A percentile compares a stretch with the other conserved stretches of the same genome.
Conservation (phyloP, 1,140 invertebrate genomes). For the Rhyacophila brunnea region DNA sequence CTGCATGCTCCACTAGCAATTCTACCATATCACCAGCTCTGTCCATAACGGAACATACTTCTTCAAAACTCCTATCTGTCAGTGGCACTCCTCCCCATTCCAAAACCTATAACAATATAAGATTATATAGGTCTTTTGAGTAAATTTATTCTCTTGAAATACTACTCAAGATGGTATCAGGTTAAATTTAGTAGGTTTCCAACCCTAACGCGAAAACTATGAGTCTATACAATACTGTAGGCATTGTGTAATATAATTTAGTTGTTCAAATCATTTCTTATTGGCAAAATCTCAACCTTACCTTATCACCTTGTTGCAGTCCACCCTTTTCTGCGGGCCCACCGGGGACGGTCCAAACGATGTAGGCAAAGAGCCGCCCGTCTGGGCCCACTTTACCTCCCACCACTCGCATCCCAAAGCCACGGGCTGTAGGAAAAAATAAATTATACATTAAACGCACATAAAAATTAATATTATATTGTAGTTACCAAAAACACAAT, state of each 20-base stretch:
- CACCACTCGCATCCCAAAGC: constrained; percentile 90
- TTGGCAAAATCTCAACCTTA: constrained; percentile 39
- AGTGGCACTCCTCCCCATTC: constrained; percentile 84
- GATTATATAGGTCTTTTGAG: no score
- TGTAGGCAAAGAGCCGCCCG: constrained; percentile 82
- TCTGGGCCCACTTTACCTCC: constrained; percentile 83
- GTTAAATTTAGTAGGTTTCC: no score
- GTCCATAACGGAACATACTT: constrained; percentile 83
- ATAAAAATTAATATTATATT: no score
- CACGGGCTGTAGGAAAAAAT: constrained; percentile 62
- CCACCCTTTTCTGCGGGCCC: constrained; percentile 87
- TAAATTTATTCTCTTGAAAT: not conserved
- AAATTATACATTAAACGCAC: not conserved
- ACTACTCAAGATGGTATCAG: no score
- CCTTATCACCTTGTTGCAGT: constrained; percentile 83
- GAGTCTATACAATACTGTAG: no score
- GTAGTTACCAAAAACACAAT: no score
- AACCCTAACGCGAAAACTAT: no score
- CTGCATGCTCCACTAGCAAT: constrained; percentile 75
- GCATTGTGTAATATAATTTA: no score
- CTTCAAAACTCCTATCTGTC: constrained; percentile 87
- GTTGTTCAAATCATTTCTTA: no score
- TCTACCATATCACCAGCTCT: constrained; percentile 77
- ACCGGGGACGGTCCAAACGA: constrained; percentile 87
- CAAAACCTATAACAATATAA: constrained; percentile 56